A percentile compares a stretch with the other conserved stretches of the same genome.
phyloP scores from a whole-genome alignment of 2,797 vertebrate species.

The Hozukius guyotensis region DNA sequence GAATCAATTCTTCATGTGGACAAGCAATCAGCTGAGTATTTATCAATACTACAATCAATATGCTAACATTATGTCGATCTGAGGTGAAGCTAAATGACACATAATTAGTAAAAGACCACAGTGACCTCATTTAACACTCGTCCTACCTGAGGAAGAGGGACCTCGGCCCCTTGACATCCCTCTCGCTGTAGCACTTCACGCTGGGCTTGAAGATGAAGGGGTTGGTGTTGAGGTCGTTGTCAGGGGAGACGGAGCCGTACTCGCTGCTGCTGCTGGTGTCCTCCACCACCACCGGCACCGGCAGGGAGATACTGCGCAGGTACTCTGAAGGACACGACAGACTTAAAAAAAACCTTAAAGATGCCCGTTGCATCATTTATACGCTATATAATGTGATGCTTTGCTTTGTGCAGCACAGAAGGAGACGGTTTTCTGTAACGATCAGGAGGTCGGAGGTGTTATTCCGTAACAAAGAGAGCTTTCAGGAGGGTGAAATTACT shows the following conservation, averaged over 20 bases:
- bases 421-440: background rate
- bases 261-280: slow-evolving; percentile 98
- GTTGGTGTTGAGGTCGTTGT: slow-evolving; percentile 94
- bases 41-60: background rate
- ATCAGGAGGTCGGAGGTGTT: background rate
- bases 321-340: slow-evolving; percentile 85
- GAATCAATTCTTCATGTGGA: background rate
- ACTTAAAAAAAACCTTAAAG: background rate
- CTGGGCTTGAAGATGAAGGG: slow-evolving; percentile 96
- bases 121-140: background rate
- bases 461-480: background rate
- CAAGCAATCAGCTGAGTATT: background rate
- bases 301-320: slow-evolving; percentile 95
- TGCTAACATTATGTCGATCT: background rate
- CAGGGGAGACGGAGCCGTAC: slow-evolving; percentile 97
- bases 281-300: slow-evolving; percentile 96
- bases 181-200: slow-evolving; percentile 94
- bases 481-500: background rate
- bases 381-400: background rate
- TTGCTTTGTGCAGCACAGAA: background rate
- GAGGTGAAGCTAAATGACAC: background rate
- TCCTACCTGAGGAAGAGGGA: slow-evolving; percentile 93
- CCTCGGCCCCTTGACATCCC: slow-evolving; percentile 89
- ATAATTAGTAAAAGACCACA: background rate
- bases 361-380: background rate